A percentile compares a stretch with the other conserved stretches of the same genome.
These are phyloP conservation scores for Paradoxurus hermaphroditus DNA, from an alignment of 2,113 vertebrate genomes.

Conservation along the genomic window DNA sequence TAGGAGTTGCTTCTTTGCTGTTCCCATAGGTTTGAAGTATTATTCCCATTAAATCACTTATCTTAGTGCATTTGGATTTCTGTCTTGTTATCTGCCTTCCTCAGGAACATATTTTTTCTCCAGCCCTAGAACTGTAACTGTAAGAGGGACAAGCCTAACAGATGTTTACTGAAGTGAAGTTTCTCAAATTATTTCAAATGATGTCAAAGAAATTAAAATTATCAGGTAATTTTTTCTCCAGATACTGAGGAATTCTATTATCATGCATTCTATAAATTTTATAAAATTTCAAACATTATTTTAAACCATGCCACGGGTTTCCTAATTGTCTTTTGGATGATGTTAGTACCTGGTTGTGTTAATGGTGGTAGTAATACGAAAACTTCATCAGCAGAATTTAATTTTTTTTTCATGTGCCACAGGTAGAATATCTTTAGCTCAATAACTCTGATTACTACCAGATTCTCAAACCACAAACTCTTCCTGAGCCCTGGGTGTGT, in stretches of 20 bases:
- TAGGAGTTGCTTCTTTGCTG: not conserved
- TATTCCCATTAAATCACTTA: not conserved
- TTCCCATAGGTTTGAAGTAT: not conserved
- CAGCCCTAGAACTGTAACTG: not conserved
- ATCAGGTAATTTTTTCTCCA: not conserved
- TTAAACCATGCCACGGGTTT: not conserved
- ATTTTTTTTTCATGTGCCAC: not conserved
- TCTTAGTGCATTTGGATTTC: not conserved
- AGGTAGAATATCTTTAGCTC: not conserved
- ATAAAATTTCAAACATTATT: not conserved
- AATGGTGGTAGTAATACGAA: not conserved
- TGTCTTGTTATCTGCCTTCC: not conserved
- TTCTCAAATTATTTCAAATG: not conserved
- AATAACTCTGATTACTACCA: not conserved
- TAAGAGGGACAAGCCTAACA: not conserved
- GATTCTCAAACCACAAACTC: not conserved
- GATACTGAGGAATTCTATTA: not conserved
- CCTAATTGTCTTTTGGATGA: not conserved
- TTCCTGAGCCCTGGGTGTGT: not conserved
- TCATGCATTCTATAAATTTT: not conserved
- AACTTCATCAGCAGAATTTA: not conserved
- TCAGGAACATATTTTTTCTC: not conserved
- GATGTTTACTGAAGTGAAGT: not conserved
- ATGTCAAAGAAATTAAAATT: constrained; percentile 17
- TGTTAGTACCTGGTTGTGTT: not conserved